Evolutionary conservation across 2,113 vertebrate genomes (phyloP), one percentile per base, ranked within the genome.

Genomic region (Microtus montanus): DNA sequence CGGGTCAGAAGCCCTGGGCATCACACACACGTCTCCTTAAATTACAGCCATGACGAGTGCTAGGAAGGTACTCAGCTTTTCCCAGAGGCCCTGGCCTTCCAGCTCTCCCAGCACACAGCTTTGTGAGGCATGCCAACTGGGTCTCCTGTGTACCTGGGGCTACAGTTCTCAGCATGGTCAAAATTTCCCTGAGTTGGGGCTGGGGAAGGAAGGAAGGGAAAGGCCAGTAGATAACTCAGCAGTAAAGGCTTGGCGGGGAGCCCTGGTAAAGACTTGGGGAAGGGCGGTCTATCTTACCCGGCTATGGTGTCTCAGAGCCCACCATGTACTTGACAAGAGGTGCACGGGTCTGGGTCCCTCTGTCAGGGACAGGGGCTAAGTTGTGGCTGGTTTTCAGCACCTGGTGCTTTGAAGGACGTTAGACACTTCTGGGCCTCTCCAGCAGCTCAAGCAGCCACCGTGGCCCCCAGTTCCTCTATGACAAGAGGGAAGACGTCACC

Each of bases 211-310:
- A 26, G 35, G 52, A 6, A 58, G 52, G n/a, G 15, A 64, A 22
- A 33, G 41, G 28, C 7, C 11, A 13, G 20, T 3, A 20, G 41
- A 20, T 3, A 9, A 9, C 28, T 64, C 15, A 6, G 26, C 58
- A 66, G 61, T 64, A 84, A 84, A 33, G 58, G 24, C 8, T 30
- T n/a, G n/a, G n/a, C n/a, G 12, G 2, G 1, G 73, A 41, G 14
- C 3, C 19, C 7, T n/a, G 4, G 7, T 5, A 38, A 64, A 63
- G 24, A 33, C 14, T 22, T 24, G 24, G 7, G 38, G 0, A 2
- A 5, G 61, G 54, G 28, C 2, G 8, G 58, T 61, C 66, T 12
- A 14, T 78, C 5, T 12, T 77, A 49, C 15, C 38, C 9, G 20
- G 70, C 77, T 47, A 7, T 1, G 7, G 52, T 20, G 22, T 24